These are phyloP conservation scores for Acleris literana DNA, from an alignment of 2,888 invertebrate species.

Conservation along the genomic window DNA sequence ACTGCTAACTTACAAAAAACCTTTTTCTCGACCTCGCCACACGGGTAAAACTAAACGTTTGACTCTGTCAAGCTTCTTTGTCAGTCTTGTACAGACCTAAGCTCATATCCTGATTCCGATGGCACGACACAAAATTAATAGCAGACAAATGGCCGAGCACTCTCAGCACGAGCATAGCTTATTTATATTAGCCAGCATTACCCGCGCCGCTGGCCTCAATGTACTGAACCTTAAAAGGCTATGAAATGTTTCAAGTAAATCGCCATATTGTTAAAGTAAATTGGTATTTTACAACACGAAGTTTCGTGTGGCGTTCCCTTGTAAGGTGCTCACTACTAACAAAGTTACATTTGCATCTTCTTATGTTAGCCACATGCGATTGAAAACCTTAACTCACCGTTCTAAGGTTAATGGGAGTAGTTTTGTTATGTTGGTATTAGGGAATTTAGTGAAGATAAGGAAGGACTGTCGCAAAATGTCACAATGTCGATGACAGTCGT, in stretches of 20 bases:
- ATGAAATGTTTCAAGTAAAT: conserved; percentile 71
- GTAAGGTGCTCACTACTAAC: conserved; percentile 51
- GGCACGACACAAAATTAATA: conserved; percentile 61
- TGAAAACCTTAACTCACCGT: conserved; percentile 43
- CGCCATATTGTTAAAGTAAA: conserved; percentile 79
- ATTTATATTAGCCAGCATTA: conserved; percentile 66
- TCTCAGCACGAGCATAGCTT: conserved; percentile 48
- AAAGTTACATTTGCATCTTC: conserved; percentile 41
- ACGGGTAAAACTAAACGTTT: too few species aligned
- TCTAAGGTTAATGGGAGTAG: neutral
- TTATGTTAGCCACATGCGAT: conserved; percentile 37
- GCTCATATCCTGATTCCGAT: conserved; percentile 42
- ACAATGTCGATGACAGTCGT: conserved; percentile 62
- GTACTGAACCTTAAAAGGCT: conserved; percentile 70
- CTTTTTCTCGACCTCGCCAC: too few species aligned
- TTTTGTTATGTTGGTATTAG: conserved; percentile 14
- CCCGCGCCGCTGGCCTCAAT: conserved; percentile 67
- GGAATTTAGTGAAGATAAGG: conserved; percentile 38
- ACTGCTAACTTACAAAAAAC: too few species aligned
- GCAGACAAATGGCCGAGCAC: conserved; percentile 54
- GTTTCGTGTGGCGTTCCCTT: conserved; percentile 68
- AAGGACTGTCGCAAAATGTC: conserved; percentile 61
- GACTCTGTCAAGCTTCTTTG: too few species aligned
- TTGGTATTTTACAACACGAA: conserved; percentile 78
- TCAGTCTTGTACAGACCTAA: too few species aligned